A percentile compares a stretch with the other conserved stretches of the same genome.
These are phyloP conservation scores for Protonibea diacanthus DNA, from an alignment of 2,797 vertebrate genomes.

Conservation along the genomic window DNA sequence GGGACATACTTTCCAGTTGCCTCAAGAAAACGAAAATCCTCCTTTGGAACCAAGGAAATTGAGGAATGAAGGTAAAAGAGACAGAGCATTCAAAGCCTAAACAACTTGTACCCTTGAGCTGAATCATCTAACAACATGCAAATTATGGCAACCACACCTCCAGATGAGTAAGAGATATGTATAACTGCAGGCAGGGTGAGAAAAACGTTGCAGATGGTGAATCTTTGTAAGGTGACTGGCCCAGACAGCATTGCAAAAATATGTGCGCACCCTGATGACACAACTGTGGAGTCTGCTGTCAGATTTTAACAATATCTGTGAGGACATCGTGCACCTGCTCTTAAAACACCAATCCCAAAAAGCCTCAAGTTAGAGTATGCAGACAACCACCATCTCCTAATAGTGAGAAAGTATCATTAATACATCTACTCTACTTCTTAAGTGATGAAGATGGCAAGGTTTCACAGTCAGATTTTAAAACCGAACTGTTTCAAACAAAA, in stretches of 20 bases:
- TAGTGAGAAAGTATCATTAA: not conserved
- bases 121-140: not conserved
- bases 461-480: not conserved
- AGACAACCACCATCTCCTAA: not conserved
- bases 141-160: not conserved
- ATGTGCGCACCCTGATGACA: not conserved
- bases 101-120: not conserved
- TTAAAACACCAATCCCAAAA: not conserved
- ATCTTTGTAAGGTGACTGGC: not conserved
- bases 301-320: not conserved
- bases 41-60: not conserved
- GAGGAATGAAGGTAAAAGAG: not conserved
- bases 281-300: too few species aligned
- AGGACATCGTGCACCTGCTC: not conserved
- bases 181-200: not conserved
- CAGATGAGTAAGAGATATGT: not conserved
- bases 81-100: not conserved
- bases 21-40: not conserved
- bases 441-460: slow-evolving; percentile 1
- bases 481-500: not conserved
- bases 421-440: not conserved
- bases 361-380: not conserved
- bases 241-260: not conserved
- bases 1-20: not conserved
- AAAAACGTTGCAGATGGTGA: not conserved